These are phyloP conservation scores for Acronicta psi DNA, from an alignment of 2,888 invertebrate species.

Conservation along the genomic window DNA sequence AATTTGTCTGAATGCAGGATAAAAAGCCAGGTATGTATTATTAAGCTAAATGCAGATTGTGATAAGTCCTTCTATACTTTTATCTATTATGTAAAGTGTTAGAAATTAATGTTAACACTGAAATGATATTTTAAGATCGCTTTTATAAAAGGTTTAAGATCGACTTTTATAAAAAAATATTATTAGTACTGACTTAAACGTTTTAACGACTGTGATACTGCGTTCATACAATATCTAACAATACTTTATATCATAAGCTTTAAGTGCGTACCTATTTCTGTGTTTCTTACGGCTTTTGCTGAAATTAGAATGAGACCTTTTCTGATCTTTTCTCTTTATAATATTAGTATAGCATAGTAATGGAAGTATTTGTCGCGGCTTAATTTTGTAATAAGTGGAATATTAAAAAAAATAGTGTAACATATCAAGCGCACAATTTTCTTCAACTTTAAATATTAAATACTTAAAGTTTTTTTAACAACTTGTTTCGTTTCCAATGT, in stretches of 20 bases:
- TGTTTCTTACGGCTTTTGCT: no score
- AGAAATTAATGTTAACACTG: conserved; percentile 21
- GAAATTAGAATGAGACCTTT: no score
- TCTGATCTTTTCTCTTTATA: no score
- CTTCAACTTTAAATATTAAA: conserved; percentile 20
- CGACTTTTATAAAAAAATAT: conserved; percentile 38
- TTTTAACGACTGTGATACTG: not conserved
- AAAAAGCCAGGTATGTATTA: no score
- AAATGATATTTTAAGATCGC: conserved; percentile 37
- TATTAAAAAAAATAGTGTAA: no score
- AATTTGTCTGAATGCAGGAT: no score
- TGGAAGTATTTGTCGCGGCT: no score
- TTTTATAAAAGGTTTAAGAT: conserved; percentile 23
- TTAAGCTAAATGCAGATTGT: not conserved
- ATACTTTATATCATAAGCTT: no score
- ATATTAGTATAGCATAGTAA: no score
- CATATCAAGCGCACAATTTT: not conserved
- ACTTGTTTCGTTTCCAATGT: conserved; percentile 24
- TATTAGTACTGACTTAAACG: conserved; percentile 43
- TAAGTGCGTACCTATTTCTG: no score
- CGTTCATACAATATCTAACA: no score
- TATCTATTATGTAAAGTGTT: conserved; percentile 19
- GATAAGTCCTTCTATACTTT: conserved; percentile 26
- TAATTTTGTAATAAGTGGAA: no score
- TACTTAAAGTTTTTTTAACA: conserved; percentile 28